Conservation (phyloP, 1,140 invertebrate species). For the Orius insidiosus region DNA sequence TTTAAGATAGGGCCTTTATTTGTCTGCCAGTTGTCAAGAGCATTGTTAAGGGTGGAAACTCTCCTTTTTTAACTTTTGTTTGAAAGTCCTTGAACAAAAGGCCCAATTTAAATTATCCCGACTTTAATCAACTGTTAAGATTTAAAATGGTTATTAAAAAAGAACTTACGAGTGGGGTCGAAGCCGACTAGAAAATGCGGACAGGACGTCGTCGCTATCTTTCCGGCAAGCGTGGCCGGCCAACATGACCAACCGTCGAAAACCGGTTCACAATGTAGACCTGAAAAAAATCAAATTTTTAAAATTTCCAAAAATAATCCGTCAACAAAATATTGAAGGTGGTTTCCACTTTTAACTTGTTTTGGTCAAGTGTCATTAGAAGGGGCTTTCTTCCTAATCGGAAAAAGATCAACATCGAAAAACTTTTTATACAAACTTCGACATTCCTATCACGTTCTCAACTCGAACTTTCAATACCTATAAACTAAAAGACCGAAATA, state of each 20-base stretch:
- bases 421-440: too few species aligned
- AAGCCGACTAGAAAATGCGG: constrained; percentile 63
- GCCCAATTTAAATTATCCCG: neutral
- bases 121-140: too few species aligned
- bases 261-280: constrained; percentile 41
- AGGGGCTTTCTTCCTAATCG: too few species aligned
- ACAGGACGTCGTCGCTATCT: constrained; percentile 47
- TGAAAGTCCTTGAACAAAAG: neutral
- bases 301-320: too few species aligned
- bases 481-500: too few species aligned
- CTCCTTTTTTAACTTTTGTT: neutral
- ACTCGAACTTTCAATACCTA: too few species aligned
- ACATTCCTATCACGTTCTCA: too few species aligned
- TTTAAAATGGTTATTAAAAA: neutral
- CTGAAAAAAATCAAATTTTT: constrained; percentile 2
- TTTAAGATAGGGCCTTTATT: constrained; percentile 1
- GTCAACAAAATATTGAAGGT: too few species aligned
- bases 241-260: constrained; percentile 81
- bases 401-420: too few species aligned
- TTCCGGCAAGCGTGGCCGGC: constrained; percentile 61
- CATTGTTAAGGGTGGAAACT: neutral
- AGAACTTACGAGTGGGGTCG: constrained; percentile 38
- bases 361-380: too few species aligned
- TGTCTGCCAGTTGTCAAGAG: neutral
- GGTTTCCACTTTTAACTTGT: too few species aligned